Conservation (phyloP, 2,113 vertebrate genomes). For the Chitala chitala region DNA sequence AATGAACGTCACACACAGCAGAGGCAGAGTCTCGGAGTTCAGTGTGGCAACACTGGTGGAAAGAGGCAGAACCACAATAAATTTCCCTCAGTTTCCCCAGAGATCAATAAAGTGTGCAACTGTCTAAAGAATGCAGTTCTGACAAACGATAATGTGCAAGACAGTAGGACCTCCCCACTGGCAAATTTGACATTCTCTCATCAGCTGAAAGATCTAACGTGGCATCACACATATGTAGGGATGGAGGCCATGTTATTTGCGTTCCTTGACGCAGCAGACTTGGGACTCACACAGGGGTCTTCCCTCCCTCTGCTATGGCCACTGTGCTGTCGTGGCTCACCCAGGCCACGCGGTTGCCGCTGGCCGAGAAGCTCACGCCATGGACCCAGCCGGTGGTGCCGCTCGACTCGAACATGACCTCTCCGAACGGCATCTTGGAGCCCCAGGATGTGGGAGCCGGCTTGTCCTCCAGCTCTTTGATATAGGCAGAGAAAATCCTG, state of each 20-base stretch:
- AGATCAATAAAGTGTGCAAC: too few relatives aligned
- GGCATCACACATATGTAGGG: neutral
- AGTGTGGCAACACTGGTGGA: conserved; percentile 65
- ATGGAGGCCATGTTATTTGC: neutral
- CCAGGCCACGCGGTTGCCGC: conserved; percentile 85
- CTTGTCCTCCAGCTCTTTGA: conserved; percentile 94
- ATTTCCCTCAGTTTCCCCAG: conserved; percentile 8
- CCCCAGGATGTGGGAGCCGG: conserved; percentile 90
- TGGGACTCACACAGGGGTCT: conserved; percentile 67
- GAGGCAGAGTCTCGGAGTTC: conserved; percentile 78
- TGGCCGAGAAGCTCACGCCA: conserved; percentile 84
- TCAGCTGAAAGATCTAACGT: neutral
- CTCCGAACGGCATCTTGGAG: conserved; percentile 95
- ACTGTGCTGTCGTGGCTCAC: conserved; percentile 93
- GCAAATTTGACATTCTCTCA: neutral
- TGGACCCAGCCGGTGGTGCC: conserved; percentile 89
- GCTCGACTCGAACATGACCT: conserved; percentile 88
- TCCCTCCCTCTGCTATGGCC: conserved; percentile 81
- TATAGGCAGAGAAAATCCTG: conserved; percentile 96
- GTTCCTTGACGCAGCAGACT: conserved; percentile 18
- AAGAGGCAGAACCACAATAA: neutral
- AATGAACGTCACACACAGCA: conserved; percentile 92
- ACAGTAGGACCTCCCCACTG: too few relatives aligned
- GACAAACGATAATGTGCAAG: too few relatives aligned
- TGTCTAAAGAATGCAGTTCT: too few relatives aligned